phyloP scores from a whole-genome alignment of 2,888 invertebrate species.

The Xestia c-nigrum region DNA sequence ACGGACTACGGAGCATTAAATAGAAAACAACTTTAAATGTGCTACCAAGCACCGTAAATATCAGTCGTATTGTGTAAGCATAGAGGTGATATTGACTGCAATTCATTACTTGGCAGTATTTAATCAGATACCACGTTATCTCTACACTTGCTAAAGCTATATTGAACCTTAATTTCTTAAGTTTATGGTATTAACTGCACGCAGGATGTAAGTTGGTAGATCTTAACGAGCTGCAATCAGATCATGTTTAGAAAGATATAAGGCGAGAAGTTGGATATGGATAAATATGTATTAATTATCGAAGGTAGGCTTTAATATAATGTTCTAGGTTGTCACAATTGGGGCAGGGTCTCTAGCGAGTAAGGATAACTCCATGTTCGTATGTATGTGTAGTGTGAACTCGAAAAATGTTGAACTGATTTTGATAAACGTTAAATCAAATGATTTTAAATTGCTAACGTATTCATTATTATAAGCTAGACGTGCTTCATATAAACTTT shows the following conservation, averaged over 20 bases:
- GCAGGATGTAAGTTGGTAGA: constrained; percentile 32
- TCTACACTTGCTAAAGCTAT: background rate
- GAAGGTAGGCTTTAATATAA: constrained; percentile 51
- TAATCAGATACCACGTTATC: constrained; percentile 25
- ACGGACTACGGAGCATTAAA: constrained; percentile 46
- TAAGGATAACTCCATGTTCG: constrained; percentile 58
- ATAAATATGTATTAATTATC: constrained; percentile 69
- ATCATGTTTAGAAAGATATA: constrained; percentile 54
- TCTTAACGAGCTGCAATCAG: constrained; percentile 53
- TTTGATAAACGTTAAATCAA: constrained; percentile 6
- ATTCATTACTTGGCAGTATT: constrained; percentile 12
- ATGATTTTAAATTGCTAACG: background rate
- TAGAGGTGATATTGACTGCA: constrained; percentile 15
- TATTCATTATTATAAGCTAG: background rate
- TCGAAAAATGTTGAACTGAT: constrained; percentile 33
- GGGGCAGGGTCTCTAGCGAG: constrained; percentile 57
- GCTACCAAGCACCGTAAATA: background rate
- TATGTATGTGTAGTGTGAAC: constrained; percentile 6
- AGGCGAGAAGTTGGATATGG: constrained; percentile 55
- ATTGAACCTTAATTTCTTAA: fast-evolving
- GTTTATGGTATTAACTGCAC: background rate
- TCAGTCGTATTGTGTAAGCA: background rate
- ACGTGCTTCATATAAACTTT: background rate
- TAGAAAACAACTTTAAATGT: constrained; percentile 7
- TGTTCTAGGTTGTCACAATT: constrained; percentile 65